Conservation (phyloP, 1,140 invertebrate species). For the Myzus persicae region DNA sequence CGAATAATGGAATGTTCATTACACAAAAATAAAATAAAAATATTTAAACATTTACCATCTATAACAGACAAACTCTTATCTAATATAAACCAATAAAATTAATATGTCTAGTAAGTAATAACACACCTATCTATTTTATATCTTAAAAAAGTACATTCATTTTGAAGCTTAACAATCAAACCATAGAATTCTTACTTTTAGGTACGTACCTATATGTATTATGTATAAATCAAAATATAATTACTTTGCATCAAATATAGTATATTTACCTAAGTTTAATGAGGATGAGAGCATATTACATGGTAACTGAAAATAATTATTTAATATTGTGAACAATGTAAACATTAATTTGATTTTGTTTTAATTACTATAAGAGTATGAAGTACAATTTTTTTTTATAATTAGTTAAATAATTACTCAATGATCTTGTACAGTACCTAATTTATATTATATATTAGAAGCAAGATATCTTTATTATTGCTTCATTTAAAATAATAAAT, state of each 20-base stretch:
- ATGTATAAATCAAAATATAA: not conserved
- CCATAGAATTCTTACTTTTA: not conserved
- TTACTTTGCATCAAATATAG: not conserved
- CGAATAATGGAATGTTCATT: conserved; percentile 44
- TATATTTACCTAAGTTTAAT: conserved; percentile 25
- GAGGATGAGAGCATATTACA: not conserved
- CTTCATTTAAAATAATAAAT: conserved; percentile 83
- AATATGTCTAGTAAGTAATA: not conserved
- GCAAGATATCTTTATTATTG: conserved; percentile 20
- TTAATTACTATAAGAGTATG: conserved; percentile 26
- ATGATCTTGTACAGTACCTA: conserved; percentile 12
- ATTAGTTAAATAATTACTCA: not conserved
- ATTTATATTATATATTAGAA: conserved; percentile 28
- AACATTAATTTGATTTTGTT: conserved; percentile 46
- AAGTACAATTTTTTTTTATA: not conserved
- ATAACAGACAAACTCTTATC: not conserved
- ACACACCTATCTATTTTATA: not conserved
- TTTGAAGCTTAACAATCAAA: conserved; percentile 28
- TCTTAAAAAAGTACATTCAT: not conserved
- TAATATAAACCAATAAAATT: conserved; percentile 35
- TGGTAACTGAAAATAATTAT: conserved; percentile 46
- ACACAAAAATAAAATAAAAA: conserved; percentile 38
- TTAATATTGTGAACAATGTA: not conserved
- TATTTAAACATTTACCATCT: not conserved
- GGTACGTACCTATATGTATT: not conserved